Percentiles rank a stretch among this genome's conserved stretches.
phyloP scores from a whole-genome alignment of 2,888 invertebrate genomes.

The Andrena bucephala region DNA sequence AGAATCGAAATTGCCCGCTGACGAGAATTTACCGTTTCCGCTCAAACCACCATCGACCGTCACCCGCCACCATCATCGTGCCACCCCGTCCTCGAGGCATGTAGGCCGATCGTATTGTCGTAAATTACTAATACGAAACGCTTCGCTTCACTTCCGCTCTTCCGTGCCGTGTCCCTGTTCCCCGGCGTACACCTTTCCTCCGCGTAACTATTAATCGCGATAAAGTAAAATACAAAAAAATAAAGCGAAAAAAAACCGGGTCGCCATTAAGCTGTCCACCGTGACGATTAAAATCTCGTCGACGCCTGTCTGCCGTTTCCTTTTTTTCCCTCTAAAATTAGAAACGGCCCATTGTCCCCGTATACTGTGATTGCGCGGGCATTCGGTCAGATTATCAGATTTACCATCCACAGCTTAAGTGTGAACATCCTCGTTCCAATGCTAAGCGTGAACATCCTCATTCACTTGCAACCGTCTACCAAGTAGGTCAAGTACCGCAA shows the following conservation, averaged over 20 bases:
- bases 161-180: conserved; percentile 36
- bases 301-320: not conserved
- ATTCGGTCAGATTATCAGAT: conserved; percentile 51
- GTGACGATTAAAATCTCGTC: conserved; percentile 18
- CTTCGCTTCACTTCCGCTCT: conserved; percentile 70
- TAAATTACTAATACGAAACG: conserved; percentile 70
- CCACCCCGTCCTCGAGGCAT: conserved; percentile 46
- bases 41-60: conserved; percentile 46
- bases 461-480: conserved; percentile 40
- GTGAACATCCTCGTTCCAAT: conserved; percentile 57
- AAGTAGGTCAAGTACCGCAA: conserved; percentile 49
- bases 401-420: conserved; percentile 35
- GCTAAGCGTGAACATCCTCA: conserved; percentile 59
- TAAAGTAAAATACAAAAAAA: conserved; percentile 23
- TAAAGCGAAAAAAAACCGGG: too few relatives aligned
- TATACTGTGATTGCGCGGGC: conserved; percentile 16
- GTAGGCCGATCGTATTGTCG: conserved; percentile 69
- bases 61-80: conserved; percentile 23
- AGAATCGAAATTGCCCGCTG: conserved; percentile 52
- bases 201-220: conserved; percentile 55
- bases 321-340: conserved; percentile 43
- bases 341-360: conserved; percentile 46
- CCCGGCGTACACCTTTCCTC: conserved; percentile 13
- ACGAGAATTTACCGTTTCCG: conserved; percentile 73
- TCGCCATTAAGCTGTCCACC: conserved; percentile 35